Percentiles rank a stretch among this genome's conserved stretches.
phyloP scores from a whole-genome alignment of 2,797 vertebrate genomes.

The Melopsittacus undulatus region DNA sequence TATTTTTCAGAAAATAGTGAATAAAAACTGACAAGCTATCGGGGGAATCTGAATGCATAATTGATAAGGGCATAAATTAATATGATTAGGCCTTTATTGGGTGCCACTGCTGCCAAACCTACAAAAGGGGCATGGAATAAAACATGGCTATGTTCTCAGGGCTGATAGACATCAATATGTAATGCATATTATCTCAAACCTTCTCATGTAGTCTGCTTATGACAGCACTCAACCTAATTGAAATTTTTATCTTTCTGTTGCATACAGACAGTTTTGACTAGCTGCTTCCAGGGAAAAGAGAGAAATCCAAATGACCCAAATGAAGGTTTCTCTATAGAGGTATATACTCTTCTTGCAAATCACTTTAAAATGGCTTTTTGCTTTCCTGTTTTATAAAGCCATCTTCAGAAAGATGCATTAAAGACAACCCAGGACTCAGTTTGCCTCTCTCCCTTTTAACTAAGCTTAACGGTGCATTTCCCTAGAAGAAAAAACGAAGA shows the following conservation, averaged over 20 bases:
- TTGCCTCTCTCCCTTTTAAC: slow-evolving; percentile 35
- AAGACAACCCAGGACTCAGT: slow-evolving; percentile 21
- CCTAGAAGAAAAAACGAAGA: slow-evolving; percentile 8
- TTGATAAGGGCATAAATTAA: slow-evolving; percentile 93
- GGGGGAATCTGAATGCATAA: slow-evolving; percentile 91
- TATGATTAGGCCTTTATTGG: slow-evolving; percentile 88
- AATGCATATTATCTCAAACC: slow-evolving; percentile 83
- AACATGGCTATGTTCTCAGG: slow-evolving; percentile 81
- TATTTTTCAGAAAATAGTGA: slow-evolving; percentile 87
- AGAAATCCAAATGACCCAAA: slow-evolving; percentile 72
- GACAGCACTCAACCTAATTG: slow-evolving; percentile 85
- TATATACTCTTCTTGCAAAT: slow-evolving; percentile 62
- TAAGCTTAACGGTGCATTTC: slow-evolving; percentile 21
- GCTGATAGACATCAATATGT: slow-evolving; percentile 88
- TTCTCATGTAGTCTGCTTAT: slow-evolving; percentile 80
- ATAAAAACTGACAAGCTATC: slow-evolving; percentile 92
- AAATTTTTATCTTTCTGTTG: slow-evolving; percentile 86
- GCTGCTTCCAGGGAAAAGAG: slow-evolving; percentile 73
- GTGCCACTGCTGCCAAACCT: slow-evolving; percentile 82
- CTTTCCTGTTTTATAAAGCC: slow-evolving; percentile 49
- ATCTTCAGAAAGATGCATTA: slow-evolving; percentile 43
- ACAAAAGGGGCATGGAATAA: slow-evolving; percentile 83
- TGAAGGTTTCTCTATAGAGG: slow-evolving; percentile 69
- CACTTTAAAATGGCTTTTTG: slow-evolving; percentile 50
- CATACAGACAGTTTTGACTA: slow-evolving; percentile 82